Evolutionary conservation across 2,113 vertebrate species (phyloP), one percentile per base, ranked within the genome.

Genomic region (Butastur rufipennis): DNA sequence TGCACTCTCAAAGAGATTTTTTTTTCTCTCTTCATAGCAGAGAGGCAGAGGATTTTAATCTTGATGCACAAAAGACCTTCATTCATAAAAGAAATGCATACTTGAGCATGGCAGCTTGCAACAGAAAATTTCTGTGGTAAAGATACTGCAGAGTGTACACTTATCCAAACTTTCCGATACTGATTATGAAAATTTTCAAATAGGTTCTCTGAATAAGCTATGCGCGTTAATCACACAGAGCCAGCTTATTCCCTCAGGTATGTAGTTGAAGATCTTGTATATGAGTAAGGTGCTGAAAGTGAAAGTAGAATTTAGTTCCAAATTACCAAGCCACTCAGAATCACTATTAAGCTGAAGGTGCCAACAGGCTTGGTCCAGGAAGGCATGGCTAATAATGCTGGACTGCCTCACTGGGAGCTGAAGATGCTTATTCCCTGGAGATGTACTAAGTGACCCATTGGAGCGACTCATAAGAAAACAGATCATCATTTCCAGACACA

Each of bases 11-110:
- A 96, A 97, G 97, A 97, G 94, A 85, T 95, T 96, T 95, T 95
- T 97, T 97, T 97, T 66, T 13, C 2, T 0, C 7, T 93, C 97
- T 95, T 89, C 95, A 81, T 78, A 94, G 89, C 91, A 94, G 92
- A 98, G 96, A 97, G 53, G 93, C 94, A 97, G 94, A 98, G 97
- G 96, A 98, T 97, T 98, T 98, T 95, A 98, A 98, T 98, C 94
- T 96, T 97, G 92, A 96, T 94, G 91, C 93, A 98, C 97, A 98
- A 98, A 98, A 98, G 96, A 96, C 93, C 90, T 91, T 96, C 97
- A 98, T 98, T 98, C 98, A 98, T 94, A 96, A 94, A 83, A 95
- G 92, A 96, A 98, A 96, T 86, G 56, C 91, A 95, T 96, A 91
- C 93, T 96, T 94, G 97, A 97, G 87, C 82, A 85, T 31, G 48